These are phyloP conservation scores for Psilopogon haemacephalus DNA, from an alignment of 2,113 vertebrate species.

Conservation along the genomic window DNA sequence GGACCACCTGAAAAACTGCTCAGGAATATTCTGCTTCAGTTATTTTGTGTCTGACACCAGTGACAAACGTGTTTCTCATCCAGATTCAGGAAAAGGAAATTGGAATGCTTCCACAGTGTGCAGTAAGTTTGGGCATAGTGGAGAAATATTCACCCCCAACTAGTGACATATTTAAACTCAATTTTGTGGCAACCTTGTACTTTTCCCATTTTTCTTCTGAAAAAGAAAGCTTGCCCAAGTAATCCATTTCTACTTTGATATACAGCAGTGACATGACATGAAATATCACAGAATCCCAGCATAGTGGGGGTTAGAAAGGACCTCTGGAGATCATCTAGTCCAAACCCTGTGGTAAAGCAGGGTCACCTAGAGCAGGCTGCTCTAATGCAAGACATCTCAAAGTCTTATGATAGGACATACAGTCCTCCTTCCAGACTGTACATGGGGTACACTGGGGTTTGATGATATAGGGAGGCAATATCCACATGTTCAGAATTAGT, in stretches of 20 bases:
- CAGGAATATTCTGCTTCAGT: not conserved
- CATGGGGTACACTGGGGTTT: accelerated
- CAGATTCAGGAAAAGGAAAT: not conserved
- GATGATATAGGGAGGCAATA: not conserved
- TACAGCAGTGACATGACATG: not conserved
- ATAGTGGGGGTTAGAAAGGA: not conserved
- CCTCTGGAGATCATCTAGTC: not conserved
- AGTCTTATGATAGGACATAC: not conserved
- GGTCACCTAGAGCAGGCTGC: too few species aligned
- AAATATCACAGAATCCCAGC: not conserved
- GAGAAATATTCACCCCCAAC: not conserved
- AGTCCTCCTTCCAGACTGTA: not conserved
- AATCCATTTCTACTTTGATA: not conserved
- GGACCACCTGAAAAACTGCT: not conserved
- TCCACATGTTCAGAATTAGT: not conserved
- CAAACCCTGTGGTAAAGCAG: too few species aligned
- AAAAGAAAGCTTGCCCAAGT: not conserved
- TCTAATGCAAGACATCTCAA: not conserved
- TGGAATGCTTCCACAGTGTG: not conserved
- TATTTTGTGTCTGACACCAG: not conserved
- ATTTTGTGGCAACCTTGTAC: not conserved
- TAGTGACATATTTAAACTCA: not conserved
- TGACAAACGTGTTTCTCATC: not conserved
- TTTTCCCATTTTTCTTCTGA: not conserved
- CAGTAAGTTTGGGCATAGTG: not conserved